Evolutionary conservation across 2,797 vertebrate species (phyloP).

Genomic region (Gymnothorax reevesii): DNA sequence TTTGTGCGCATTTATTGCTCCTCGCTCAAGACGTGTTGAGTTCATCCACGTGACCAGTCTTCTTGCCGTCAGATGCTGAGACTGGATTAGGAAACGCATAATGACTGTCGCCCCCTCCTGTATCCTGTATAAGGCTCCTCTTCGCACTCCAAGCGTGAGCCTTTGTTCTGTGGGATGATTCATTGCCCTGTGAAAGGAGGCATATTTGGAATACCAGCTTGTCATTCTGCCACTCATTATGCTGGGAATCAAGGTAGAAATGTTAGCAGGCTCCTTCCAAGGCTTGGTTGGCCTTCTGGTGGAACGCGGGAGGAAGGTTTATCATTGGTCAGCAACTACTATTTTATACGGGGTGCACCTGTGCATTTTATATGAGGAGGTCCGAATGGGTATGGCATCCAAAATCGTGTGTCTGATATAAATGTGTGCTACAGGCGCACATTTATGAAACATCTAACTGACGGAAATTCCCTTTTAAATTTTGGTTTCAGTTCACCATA

Average conservation of each 20-base stretch:
- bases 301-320: not conserved
- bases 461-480: too few species aligned
- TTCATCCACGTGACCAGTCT: not conserved
- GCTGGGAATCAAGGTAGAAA: constrained; percentile 11
- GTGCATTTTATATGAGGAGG: not conserved
- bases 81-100: not conserved
- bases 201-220: constrained; percentile 33
- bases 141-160: not conserved
- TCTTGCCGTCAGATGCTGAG: not conserved
- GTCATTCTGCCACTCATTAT: constrained; percentile 21
- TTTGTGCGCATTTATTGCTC: not conserved
- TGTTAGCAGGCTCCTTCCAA: constrained; percentile 12
- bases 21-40: not conserved
- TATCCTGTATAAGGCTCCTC: not conserved
- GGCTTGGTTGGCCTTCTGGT: not conserved
- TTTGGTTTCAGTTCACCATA: too few species aligned
- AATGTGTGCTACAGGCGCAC: not conserved
- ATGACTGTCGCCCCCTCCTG: not conserved
- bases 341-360: not conserved
- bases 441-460: too few species aligned
- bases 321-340: not conserved
- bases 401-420: not conserved
- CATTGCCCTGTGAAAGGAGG: constrained; percentile 17
- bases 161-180: constrained; percentile 26
- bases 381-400: not conserved